Evolutionary conservation across 2,797 vertebrate species (phyloP), one percentile per base, ranked within the genome.

Genomic region (Odontamblyopus rebecca): DNA sequence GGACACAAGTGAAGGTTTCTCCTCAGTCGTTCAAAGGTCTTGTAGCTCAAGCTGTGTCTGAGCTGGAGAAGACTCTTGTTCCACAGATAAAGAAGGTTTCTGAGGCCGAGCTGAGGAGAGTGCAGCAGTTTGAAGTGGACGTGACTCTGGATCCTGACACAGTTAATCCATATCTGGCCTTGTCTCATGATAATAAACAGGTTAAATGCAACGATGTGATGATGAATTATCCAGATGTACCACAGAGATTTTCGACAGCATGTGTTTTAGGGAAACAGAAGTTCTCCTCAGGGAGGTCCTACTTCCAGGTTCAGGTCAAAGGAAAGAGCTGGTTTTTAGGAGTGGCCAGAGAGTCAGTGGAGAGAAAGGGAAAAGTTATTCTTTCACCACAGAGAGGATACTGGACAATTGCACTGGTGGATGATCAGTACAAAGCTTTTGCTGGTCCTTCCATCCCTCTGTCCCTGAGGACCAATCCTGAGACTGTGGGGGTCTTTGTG

Each of bases 231-330:
- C 44, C 26, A 51, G 6, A 29, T 16, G 3, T 9, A 9, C 26
- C 13, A 29, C 13, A 66, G 26, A 50, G 44, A 66, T 66, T 50
- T 51, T 18, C 26, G 2, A 2, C 26, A 11, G 0, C 11, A 2
- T 29, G 16, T 30, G 64, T 66, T 18, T 51, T 66, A 51, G 64
- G 64, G 44, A 50, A 50, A 19, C 13, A 66, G 23, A 66, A 50
- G 44, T 51, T 66, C 64, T 50, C 23, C 2, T 66, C 44, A 51
- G 64, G 64, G 13, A 66, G 41, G 41, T 51, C 15, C 44, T 51
- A 66, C 44, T 66, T 66, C 44, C 41, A 66, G 26, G 64, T 66
- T 19, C 44, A 51, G 15, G 64, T 66, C 7, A 66, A 51, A 66
- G 44, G 64, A 50, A 51, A 50, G 15, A 66, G 0, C 6, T 65